Evolutionary conservation across 2,113 vertebrate species (phyloP), one percentile per base, ranked within the genome.

Genomic region (Mesitornis unicolor): DNA sequence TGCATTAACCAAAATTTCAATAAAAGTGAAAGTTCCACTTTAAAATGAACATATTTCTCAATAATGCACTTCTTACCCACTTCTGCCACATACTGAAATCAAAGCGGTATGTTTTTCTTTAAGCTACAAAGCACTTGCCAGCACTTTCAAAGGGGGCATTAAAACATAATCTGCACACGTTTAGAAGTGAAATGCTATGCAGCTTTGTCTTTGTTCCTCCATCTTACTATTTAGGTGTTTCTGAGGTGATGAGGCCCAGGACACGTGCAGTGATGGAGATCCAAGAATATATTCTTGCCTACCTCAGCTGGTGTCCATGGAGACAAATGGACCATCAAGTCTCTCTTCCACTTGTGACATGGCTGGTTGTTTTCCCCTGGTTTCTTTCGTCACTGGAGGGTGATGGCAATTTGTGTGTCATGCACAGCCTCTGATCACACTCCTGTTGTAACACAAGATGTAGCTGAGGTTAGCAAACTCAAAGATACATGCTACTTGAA

Each of bases 391-490:
- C 76, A 77, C 61, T 48, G 45, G 42, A 91, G 40, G 35, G 73
- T 85, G 90, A 93, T 79, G 87, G 94, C 84, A 96, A 79, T 65
- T 53, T 48, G 15, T 50, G 13, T 38, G 43, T 64, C 84, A 61
- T 2, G 6, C 35, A 54, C 51, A 87, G 90, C 38, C 77, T 93
- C 92, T 81, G 70, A 83, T 53, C 51, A 84, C 67, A 50, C 33
- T 88, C 57, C 73, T 87, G 78, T 45, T 76, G 80, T n/a, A 96
- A 96, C 2, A 7, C 16, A 64, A 97, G 89, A 93, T 54, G 36
- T 22, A 82, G 69, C 54, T 64, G 65, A 70, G 61, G 65, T 92
- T 42, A 88, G 50, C 31, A 84, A 84, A 81, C 73, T 87, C 57
- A 69, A 21, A 57, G 69, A 79, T 14, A 11, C 40, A 35, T 3